A percentile compares a stretch with the other conserved stretches of the same genome.
Conservation (phyloP, 2,113 vertebrate species). For the Pagrus major region DNA sequence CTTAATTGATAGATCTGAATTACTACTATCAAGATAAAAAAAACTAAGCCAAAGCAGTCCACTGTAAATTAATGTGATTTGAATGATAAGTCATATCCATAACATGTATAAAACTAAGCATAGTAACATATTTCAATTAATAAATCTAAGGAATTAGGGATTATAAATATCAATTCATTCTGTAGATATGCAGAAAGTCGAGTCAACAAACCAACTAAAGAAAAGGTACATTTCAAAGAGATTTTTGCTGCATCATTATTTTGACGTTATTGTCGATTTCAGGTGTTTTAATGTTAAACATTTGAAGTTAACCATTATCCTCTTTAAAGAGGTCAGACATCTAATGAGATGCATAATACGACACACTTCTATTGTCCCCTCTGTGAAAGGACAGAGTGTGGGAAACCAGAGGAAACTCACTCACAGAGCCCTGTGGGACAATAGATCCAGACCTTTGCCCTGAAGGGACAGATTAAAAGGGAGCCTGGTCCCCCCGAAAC, state of each 20-base stretch:
- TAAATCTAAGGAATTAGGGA: no score
- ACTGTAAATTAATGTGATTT: no score
- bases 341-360: conserved; percentile 27
- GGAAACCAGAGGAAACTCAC: conserved; percentile 56
- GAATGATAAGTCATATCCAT: no score
- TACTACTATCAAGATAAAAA: no score
- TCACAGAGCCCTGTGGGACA: conserved; percentile 55
- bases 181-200: background rate
- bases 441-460: conserved; percentile 42
- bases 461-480: background rate
- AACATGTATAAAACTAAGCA: no score
- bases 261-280: background rate
- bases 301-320: background rate
- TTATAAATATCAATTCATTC: no score
- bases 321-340: conserved; percentile 2
- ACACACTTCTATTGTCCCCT: conserved; percentile 59
- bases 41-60: no score
- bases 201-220: background rate
- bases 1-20: no score
- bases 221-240: background rate
- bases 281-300: background rate
- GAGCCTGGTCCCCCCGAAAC: background rate
- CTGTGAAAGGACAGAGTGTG: conserved; percentile 50
- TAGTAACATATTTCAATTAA: no score
- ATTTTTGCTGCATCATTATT: background rate